Evolutionary conservation across 2,113 vertebrate species (phyloP), one percentile per base, ranked within the genome.

Genomic region (Puma concolor): DNA sequence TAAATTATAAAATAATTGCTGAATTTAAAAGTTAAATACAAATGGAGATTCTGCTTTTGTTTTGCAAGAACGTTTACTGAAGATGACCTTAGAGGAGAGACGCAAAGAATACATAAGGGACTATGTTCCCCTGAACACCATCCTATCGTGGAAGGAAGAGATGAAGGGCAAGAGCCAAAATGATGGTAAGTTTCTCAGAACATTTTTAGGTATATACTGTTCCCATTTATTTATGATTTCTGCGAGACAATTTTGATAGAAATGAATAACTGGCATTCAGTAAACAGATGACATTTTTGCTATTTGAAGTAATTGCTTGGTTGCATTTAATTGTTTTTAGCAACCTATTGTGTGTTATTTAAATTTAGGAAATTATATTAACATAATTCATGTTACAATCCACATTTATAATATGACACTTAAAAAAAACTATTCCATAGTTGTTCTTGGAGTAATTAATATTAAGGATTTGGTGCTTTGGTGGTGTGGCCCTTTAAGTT

Each of bases 91-190:
- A 97, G 99, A 99, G 64, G 99, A 99, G 71, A 99, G 99, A 92
- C 99, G 99, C 98, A 99, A 99, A 98, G 99, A 99, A 97, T 99
- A 99, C 96, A 17, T 88, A 93, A 98, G 98, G 90, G 99, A 99
- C 33, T 99, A 99, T 71, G 97, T 99, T 97, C 94, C 98, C 0
- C 84, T 99, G 99, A 99, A 99, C 96, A 98, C 98, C 98, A 99
- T 99, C 92, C 98, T 99, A 4, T 99, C 99, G 0, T 99, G 99
- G 99, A 99, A 99, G 97, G 99, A 99, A 93, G 98, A 99, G 98
- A 97, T 99, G 97, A 99, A 98, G 95, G 98, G 86, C 92, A 98
- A 98, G 98, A 98, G 88, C 0, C 98, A 99, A 98, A 98, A 94
- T 96, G 98, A 99, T 82, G 99, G 99, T 99, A 98, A 98, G 99